Percentiles rank a stretch among this genome's conserved stretches.
Conservation (phyloP, 2,113 vertebrate species). For the Crypturellus undulatus region DNA sequence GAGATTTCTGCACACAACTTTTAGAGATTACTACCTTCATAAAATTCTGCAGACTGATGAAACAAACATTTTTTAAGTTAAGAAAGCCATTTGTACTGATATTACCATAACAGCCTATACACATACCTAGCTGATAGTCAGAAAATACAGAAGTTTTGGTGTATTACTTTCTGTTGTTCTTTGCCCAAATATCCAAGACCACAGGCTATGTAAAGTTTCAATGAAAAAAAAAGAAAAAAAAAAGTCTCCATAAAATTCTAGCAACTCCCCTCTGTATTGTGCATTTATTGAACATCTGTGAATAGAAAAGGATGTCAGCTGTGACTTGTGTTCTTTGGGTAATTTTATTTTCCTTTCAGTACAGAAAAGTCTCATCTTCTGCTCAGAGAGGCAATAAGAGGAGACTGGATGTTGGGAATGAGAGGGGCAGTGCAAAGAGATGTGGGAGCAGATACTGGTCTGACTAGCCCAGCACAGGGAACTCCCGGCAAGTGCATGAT, state of each 20-base stretch:
- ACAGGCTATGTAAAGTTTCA: neutral
- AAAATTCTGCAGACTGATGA: neutral
- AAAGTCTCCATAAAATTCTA: neutral
- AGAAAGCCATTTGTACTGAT: neutral
- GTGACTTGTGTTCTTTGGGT: neutral
- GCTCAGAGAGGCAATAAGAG: neutral
- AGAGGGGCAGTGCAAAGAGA: neutral
- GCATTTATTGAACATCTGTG: neutral
- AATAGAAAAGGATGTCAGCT: accelerated
- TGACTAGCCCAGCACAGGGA: neutral
- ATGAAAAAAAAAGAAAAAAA: too few relatives aligned
- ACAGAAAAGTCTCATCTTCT: neutral
- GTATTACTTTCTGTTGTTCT: neutral
- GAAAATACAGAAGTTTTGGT: neutral
- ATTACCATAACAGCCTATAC: neutral
- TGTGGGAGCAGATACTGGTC: neutral
- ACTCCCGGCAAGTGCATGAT: accelerated
- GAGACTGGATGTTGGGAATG: neutral
- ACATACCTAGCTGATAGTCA: neutral
- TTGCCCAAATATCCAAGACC: neutral
- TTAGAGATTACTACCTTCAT: neutral
- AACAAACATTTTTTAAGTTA: neutral
- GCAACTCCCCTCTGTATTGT: accelerated
- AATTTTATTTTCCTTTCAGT: neutral
- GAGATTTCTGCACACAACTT: neutral